Percentiles rank a stretch among this genome's conserved stretches.
Conservation (phyloP, 2,113 vertebrate genomes). For the Quiscalus mexicanus region DNA sequence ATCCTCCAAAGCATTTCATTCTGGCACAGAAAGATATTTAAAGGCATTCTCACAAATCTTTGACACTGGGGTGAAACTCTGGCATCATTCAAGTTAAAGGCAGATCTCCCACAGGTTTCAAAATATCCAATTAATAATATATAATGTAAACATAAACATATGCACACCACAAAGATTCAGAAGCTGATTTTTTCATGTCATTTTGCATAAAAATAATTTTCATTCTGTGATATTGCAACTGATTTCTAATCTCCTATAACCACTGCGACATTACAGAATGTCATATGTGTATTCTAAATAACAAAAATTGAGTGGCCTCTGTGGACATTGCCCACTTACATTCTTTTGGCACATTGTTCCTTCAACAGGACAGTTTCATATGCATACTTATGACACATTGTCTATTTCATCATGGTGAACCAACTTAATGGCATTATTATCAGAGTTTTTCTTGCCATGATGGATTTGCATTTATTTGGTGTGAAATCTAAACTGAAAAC, state of each 20-base stretch:
- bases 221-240: neutral
- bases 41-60: neutral
- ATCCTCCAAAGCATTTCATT: conserved; percentile 6
- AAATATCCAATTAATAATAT: neutral
- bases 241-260: neutral
- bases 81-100: neutral
- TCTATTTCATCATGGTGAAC: neutral
- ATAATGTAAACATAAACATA: neutral
- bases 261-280: neutral
- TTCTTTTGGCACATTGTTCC: neutral
- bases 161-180: neutral
- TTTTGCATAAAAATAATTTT: neutral
- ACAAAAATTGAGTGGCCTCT: neutral
- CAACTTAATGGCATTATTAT: neutral
- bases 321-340: neutral
- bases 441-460: neutral
- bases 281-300: neutral
- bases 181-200: neutral
- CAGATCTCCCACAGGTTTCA: neutral
- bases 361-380: neutral
- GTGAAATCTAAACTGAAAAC: neutral
- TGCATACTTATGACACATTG: neutral
- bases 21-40: conserved; percentile 9
- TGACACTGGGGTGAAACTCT: neutral
- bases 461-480: neutral